phyloP scores from a whole-genome alignment of 2,113 vertebrate species.

The Danionella cerebrum region DNA sequence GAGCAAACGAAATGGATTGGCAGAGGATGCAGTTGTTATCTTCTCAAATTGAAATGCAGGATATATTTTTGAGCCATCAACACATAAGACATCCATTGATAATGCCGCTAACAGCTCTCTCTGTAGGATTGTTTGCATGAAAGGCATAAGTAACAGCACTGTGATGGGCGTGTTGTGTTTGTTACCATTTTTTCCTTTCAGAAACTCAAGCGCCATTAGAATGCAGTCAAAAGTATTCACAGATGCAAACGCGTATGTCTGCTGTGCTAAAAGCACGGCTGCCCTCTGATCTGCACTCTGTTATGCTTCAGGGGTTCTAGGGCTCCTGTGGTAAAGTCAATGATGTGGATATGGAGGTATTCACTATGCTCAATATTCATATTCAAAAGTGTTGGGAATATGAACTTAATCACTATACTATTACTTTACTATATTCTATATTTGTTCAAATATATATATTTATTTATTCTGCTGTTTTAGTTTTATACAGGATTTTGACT shows the following conservation, averaged over 20 bases:
- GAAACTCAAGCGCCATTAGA: not conserved
- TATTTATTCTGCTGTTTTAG: too few species aligned
- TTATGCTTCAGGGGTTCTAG: conserved; percentile 38
- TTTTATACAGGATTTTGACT: too few species aligned
- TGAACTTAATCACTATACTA: too few species aligned
- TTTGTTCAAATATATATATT: too few species aligned
- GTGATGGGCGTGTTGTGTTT: not conserved
- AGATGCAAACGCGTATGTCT: not conserved
- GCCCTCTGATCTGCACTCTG: conserved; percentile 23
- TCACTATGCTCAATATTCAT: conserved; percentile 23
- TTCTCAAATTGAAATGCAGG: conserved; percentile 9
- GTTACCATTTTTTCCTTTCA: not conserved
- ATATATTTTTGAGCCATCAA: conserved; percentile 10
- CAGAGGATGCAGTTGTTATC: not conserved
- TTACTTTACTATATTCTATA: too few species aligned
- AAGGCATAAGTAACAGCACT: not conserved
- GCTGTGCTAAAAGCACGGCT: conserved; percentile 15
- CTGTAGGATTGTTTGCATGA: not conserved
- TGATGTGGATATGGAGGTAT: conserved; percentile 24
- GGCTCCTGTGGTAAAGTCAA: conserved; percentile 39
- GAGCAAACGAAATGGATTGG: not conserved
- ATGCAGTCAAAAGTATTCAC: not conserved
- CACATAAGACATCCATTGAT: not conserved
- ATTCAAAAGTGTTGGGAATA: conserved; percentile 38
- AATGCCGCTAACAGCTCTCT: not conserved